Evolutionary conservation across 2,888 invertebrate genomes (phyloP), one percentile per base, ranked within the genome.

Genomic region (Nebria brevicollis): DNA sequence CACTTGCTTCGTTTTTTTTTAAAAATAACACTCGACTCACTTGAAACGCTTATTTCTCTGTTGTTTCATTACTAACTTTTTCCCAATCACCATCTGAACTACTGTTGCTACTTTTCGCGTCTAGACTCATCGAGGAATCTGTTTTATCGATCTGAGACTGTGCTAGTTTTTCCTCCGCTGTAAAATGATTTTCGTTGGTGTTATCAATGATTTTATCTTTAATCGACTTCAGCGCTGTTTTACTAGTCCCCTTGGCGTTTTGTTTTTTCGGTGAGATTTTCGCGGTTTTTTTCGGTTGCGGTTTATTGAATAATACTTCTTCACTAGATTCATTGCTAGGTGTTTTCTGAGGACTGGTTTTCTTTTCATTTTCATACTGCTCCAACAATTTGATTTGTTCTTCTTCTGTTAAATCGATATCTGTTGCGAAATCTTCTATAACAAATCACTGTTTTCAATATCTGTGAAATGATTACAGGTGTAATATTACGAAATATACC

Each of bases 341-440:
- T 34, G 83, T 74, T 83, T 77, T 77, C 83, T 72, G 82, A 84
- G 64, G 85, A 83, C 82, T 85, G 75, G 81, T 82, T 75, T 82
- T 83, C 82, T 84, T 86, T 92, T 94, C 94, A 82, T 90, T 91
- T 87, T 94, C 94, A 87, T 94, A 94, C 86, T 94, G 92, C 86
- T 93, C 92, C 85, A 94, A 88, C 77, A 94, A 89, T 85, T 93
- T 89, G 4, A 90, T 94, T 87, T 94, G 94, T 85, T 94, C 93
- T 88, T 94, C 94, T 88, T 94, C 94, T 4, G 94, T 92, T 78
- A 94, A 88, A 88, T 94, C 94, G 81, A 94, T 90, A 87, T 93
- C 91, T 84, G 90, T 89, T 66, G 92, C 91, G 89, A 94, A 93
- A 87, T 93, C 93, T 89, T 93, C 93, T 92, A 89, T 84, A 90